These are phyloP conservation scores for Parochlus steinenii DNA, from an alignment of 2,888 invertebrate genomes.

Conservation along the genomic window DNA sequence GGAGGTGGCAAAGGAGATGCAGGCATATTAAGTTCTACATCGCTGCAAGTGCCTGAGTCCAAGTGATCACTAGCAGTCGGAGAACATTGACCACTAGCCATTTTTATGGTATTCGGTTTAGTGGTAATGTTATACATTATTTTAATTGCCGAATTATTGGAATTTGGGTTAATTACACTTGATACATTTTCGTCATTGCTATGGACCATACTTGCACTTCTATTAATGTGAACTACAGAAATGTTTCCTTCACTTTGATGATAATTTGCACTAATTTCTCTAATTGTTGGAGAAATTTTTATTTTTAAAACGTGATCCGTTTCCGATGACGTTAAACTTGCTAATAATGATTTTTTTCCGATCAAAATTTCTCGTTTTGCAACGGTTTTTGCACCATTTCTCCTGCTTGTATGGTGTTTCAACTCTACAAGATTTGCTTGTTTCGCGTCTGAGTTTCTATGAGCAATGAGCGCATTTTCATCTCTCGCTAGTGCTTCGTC, in stretches of 20 bases:
- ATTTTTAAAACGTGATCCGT: slow-evolving; percentile 7
- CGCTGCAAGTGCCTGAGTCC: slow-evolving; percentile 74
- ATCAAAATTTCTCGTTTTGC: too few relatives aligned
- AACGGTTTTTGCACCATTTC: slow-evolving; percentile 1
- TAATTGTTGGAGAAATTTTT: slow-evolving; percentile 2
- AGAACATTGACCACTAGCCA: slow-evolving; percentile 61
- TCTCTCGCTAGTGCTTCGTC: too few relatives aligned
- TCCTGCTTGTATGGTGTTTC: too few relatives aligned
- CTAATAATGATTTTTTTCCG: too few relatives aligned
- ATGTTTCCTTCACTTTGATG: neutral
- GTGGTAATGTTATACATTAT: neutral
- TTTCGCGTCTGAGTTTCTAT: too few relatives aligned
- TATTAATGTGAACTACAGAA: neutral
- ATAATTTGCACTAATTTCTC: neutral
- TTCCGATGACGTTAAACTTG: slow-evolving; percentile 6
- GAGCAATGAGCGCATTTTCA: too few relatives aligned
- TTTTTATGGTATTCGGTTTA: neutral
- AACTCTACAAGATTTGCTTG: too few relatives aligned
- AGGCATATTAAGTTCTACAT: slow-evolving; percentile 38
- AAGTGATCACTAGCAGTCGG: slow-evolving; percentile 53
- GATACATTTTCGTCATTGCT: neutral
- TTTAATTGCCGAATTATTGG: neutral
- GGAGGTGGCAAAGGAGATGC: slow-evolving; percentile 35
- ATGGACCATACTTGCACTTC: neutral
- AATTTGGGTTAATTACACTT: neutral